Percentiles rank a stretch among this genome's conserved stretches.
Conservation (phyloP, 2,113 vertebrate species). For the Perca fluviatilis region DNA sequence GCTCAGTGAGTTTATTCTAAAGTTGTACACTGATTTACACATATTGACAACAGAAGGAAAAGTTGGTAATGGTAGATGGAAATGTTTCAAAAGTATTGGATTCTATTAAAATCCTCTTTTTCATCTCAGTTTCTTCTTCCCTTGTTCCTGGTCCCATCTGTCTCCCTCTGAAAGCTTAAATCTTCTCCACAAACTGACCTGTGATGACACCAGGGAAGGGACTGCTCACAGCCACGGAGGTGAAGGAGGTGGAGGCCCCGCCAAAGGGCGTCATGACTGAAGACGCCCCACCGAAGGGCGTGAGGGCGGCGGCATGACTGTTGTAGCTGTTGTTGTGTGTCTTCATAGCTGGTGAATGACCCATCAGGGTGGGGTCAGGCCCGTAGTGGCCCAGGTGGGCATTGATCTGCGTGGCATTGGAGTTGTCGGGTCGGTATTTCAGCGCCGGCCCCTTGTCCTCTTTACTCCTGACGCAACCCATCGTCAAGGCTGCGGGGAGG, state of each 20-base stretch:
- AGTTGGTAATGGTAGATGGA: background rate
- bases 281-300: constrained; percentile 89
- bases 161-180: background rate
- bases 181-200: constrained; percentile 71
- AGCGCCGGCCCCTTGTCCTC: constrained; percentile 93
- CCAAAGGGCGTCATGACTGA: constrained; percentile 84
- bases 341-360: constrained; percentile 83
- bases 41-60: constrained; percentile 8
- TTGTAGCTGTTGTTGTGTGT: constrained; percentile 81
- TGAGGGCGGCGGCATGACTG: constrained; percentile 74
- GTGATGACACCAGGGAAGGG: constrained; percentile 80
- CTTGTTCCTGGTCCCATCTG: too few species aligned
- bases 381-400: constrained; percentile 90
- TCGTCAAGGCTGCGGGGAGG: constrained; percentile 85
- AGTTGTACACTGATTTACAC: constrained; percentile 7
- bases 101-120: background rate
- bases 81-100: background rate
- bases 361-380: constrained; percentile 90
- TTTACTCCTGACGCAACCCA: constrained; percentile 99
- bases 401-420: constrained; percentile 82
- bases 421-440: constrained; percentile 92
- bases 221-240: constrained; percentile 79
- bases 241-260: constrained; percentile 85
- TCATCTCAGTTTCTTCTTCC: background rate
- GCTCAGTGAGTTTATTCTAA: constrained; percentile 31